Evolutionary conservation across 2,797 vertebrate species (phyloP).

Genomic region (Lateolabrax maculatus): DNA sequence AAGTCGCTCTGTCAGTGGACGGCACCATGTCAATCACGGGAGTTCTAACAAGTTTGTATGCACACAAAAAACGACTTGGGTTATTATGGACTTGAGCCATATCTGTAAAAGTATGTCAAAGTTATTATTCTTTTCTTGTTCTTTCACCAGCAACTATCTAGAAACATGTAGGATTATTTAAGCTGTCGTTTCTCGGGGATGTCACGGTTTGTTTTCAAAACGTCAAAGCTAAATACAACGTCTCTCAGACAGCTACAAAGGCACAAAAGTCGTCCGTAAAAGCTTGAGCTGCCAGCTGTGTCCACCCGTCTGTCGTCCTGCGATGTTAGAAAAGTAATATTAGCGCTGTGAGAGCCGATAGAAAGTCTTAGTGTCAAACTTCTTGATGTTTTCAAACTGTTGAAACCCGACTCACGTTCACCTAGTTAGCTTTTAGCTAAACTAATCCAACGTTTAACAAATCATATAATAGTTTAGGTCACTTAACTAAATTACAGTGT

Average conservation of each 20-base stretch:
- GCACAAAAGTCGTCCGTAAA: constrained; percentile 2
- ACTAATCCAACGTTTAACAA: background rate
- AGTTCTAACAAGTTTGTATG: constrained; percentile 53
- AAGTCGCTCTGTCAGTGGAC: constrained; percentile 50
- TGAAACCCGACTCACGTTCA: constrained; percentile 1
- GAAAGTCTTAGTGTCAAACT: background rate
- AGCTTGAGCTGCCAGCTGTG: background rate
- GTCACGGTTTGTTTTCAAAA: constrained; percentile 13
- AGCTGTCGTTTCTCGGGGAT: background rate
- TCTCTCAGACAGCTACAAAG: background rate
- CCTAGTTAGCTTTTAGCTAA: constrained; percentile 13
- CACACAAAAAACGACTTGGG: constrained; percentile 23
- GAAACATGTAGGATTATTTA: background rate
- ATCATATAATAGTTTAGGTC: too few relatives aligned
- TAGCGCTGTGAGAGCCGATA: background rate
- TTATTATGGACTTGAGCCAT: constrained; percentile 68
- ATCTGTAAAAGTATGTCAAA: constrained; percentile 77
- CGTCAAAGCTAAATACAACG: constrained; percentile 41
- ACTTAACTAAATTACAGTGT: too few relatives aligned
- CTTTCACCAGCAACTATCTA: background rate
- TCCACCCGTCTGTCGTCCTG: fast-evolving
- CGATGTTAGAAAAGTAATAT: background rate
- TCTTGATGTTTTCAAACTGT: background rate
- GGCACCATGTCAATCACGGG: constrained; percentile 6
- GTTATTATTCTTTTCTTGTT: constrained; percentile 45